phyloP scores from a whole-genome alignment of 2,797 vertebrate genomes.

The Diplodus puntazzo region DNA sequence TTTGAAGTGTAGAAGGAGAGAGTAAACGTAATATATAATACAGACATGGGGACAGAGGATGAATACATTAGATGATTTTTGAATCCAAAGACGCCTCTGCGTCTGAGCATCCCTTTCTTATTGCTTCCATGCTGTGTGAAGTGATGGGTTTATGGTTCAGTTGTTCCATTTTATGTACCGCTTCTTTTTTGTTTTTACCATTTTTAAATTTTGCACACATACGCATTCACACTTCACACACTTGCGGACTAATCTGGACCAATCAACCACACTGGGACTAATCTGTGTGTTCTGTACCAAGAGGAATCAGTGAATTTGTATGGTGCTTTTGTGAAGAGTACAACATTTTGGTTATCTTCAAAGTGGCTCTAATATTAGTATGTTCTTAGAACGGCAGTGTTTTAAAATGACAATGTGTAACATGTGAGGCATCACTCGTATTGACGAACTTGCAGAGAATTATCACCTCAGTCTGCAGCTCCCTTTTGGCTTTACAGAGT shows the following conservation, averaged over 20 bases:
- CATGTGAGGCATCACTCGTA: neutral
- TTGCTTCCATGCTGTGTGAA: neutral
- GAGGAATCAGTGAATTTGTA: neutral
- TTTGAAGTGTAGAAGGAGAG: neutral
- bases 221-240: neutral
- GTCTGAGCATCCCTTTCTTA: neutral
- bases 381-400: neutral
- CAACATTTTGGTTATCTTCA: neutral
- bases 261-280: neutral
- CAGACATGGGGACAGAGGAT: neutral
- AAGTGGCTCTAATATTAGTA: neutral
- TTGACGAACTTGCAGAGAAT: neutral
- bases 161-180: neutral
- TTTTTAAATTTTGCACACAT: neutral
- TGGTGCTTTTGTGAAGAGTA: neutral
- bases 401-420: neutral
- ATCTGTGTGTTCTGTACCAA: neutral
- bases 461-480: neutral
- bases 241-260: neutral
- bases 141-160: neutral
- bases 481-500: neutral
- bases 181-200: neutral
- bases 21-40: neutral
- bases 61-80: neutral
- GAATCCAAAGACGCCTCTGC: neutral